These are phyloP conservation scores for Hiodon tergisus DNA, from an alignment of 2,113 vertebrate genomes.

Conservation along the genomic window DNA sequence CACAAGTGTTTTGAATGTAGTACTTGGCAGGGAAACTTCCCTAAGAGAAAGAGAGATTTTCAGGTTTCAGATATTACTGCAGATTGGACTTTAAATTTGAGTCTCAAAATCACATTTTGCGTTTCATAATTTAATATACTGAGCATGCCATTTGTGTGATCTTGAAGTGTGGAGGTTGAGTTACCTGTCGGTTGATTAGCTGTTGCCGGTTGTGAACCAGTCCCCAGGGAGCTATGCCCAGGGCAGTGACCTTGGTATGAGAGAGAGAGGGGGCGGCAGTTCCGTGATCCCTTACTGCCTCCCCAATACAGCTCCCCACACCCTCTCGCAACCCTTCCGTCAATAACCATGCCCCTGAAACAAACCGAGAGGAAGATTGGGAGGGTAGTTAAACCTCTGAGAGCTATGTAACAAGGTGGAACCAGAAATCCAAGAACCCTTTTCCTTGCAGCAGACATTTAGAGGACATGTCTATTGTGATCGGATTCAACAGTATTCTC, in stretches of 20 bases:
- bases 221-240: conserved; percentile 80
- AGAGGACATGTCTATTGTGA: conserved; percentile 11
- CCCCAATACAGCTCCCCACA: conserved; percentile 71
- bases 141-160: not conserved
- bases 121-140: not conserved
- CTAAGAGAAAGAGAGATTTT: conserved; percentile 43
- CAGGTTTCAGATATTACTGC: too few relatives aligned
- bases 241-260: conserved; percentile 70
- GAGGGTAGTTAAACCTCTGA: not conserved
- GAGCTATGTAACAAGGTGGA: not conserved
- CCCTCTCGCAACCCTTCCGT: conserved; percentile 72
- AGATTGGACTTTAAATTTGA: too few relatives aligned
- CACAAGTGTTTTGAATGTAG: conserved; percentile 38
- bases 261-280: conserved; percentile 60
- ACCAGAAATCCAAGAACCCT: not conserved
- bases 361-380: not conserved
- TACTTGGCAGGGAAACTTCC: conserved; percentile 77
- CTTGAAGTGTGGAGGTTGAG: not conserved
- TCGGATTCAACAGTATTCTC: conserved; percentile 11
- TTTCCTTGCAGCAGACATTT: conserved; percentile 1
- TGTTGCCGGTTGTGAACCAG: conserved; percentile 64
- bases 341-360: conserved; percentile 79
- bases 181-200: conserved; percentile 73
- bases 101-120: too few relatives aligned
- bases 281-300: conserved; percentile 78